Base-by-base conservation (phyloP, 2,797 vertebrate genomes). In the Oreonectes daqikongensis region DNA sequence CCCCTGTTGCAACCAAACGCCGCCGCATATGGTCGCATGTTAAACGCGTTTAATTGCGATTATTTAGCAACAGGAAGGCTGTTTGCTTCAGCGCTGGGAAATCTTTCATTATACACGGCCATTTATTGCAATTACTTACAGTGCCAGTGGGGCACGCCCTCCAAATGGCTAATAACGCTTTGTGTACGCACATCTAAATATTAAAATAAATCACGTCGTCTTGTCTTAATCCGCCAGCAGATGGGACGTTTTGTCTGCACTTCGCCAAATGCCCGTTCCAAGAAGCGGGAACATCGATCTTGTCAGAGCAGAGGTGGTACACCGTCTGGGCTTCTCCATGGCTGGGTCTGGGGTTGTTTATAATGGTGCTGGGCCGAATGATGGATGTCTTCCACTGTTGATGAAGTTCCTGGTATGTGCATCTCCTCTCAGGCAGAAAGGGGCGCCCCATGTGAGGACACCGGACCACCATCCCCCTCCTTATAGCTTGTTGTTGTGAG, bases 351-450 rank as follows among this genome's bases (percentile, higher is more conserved):
- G 30, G 53, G 57, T 32, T 59, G 30, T 70, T 55, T 46, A 57
- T 59, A 71, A 59, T 73, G 38, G 40, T 55, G 59, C 53, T 61
- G 32, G 60, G 67, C 52, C 65, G 44, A 79, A 42, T 84, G 82
- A 85, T 80, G 65, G 61, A 84, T 85, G 74, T 75, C 75, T 76
- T 78, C 50, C 77, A 73, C 60, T 71, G 77, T 78, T 78, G 78
- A 80, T 80, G 72, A 84, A 83, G 82, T 80, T 84, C 77, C 65
- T 70, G 81, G 79, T 80, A 76, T 77, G 74, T 82, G 81, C 80
- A 81, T 82, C 74, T 73, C 79, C 66, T 48, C 75, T 83, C 74
- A 67, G 53, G 81, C 82, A 79, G 78, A 83, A 84, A 81, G 67
- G 22, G 48, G 35, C 60, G 4, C 53, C 70, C 60, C 5, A 32